These are phyloP conservation scores for Hesperophylax magnus DNA, from an alignment of 1,140 invertebrate species.

Conservation along the genomic window DNA sequence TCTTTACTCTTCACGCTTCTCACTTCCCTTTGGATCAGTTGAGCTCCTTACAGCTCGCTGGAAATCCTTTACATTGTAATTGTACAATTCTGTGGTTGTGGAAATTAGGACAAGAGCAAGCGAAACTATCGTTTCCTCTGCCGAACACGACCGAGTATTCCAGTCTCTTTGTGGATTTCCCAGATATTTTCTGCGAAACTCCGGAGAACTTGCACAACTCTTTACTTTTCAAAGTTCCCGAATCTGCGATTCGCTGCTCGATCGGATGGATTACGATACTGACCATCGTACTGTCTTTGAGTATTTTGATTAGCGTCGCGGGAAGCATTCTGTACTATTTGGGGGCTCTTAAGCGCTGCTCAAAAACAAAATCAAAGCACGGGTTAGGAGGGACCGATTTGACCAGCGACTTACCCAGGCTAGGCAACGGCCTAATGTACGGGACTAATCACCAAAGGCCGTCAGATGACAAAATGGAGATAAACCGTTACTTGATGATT, in stretches of 20 bases:
- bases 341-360: slow-evolving; percentile 70
- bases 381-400: slow-evolving; percentile 69
- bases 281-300: slow-evolving; percentile 71
- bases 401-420: slow-evolving; percentile 68
- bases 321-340: slow-evolving; percentile 72
- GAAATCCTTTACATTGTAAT: slow-evolving; percentile 89
- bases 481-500: slow-evolving; percentile 72
- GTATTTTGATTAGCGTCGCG: slow-evolving; percentile 71
- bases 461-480: slow-evolving; percentile 67
- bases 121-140: slow-evolving; percentile 62
- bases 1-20: slow-evolving; percentile 81
- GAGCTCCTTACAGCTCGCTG: slow-evolving; percentile 78
- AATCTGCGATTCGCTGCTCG: slow-evolving; percentile 75
- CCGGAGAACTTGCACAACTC: slow-evolving; percentile 69
- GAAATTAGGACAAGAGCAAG: slow-evolving; percentile 76
- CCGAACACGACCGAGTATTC: slow-evolving; percentile 61
- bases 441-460: slow-evolving; percentile 66
- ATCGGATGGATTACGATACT: slow-evolving; percentile 73
- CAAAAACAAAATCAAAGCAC: slow-evolving; percentile 70
- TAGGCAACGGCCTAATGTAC: slow-evolving; percentile 69
- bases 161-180: slow-evolving; percentile 67
- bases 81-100: slow-evolving; percentile 90
- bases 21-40: slow-evolving; percentile 85
- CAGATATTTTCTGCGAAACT: slow-evolving; percentile 71
- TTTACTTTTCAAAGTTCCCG: slow-evolving; percentile 70